These are phyloP conservation scores for Virgularia gustaviana DNA, from an alignment of 92 coral and sea anemone genomes.

Conservation along the genomic window DNA sequence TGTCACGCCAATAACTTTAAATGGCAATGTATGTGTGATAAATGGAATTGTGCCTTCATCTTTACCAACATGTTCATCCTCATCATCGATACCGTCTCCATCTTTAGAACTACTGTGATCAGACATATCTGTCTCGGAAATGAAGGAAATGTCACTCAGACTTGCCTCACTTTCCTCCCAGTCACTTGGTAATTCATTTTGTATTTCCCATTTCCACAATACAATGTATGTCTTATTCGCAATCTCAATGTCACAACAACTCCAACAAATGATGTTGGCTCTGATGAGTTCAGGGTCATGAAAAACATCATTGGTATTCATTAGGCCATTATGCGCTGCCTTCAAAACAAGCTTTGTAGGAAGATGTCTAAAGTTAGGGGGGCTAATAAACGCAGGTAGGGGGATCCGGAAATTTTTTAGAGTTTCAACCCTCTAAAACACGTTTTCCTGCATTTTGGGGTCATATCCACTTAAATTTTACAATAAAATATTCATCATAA, in stretches of 20 bases:
- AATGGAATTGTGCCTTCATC: slow-evolving; percentile 20
- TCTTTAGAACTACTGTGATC: too few relatives aligned
- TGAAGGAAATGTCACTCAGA: slow-evolving; percentile 2
- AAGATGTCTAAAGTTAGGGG: too few relatives aligned
- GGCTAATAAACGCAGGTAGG: too few relatives aligned
- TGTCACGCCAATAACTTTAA: slow-evolving; percentile 54
- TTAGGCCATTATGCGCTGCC: slow-evolving; percentile 28
- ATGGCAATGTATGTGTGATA: slow-evolving; percentile 44
- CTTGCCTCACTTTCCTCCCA: slow-evolving; percentile 33
- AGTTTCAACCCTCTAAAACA: too few relatives aligned
- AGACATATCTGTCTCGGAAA: slow-evolving; percentile 38
- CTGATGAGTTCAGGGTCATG: slow-evolving; percentile 6
- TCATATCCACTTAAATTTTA: too few relatives aligned
- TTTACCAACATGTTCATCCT: slow-evolving; percentile 2
- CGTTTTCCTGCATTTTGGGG: too few relatives aligned
- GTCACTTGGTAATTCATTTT: slow-evolving; percentile 12
- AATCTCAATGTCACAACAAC: slow-evolving; percentile 29
- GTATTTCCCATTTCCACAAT: slow-evolving; percentile 36
- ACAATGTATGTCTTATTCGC: slow-evolving; percentile 22
- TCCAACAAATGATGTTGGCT: slow-evolving; percentile 30
- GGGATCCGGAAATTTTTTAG: too few relatives aligned
- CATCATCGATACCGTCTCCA: slow-evolving; percentile 6
- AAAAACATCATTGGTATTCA: slow-evolving; percentile 10
- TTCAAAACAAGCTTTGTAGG: too few relatives aligned
- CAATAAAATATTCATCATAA: too few relatives aligned